These are phyloP conservation scores for Plemyria rubiginata DNA, from an alignment of 2,888 invertebrate genomes.

Conservation along the genomic window DNA sequence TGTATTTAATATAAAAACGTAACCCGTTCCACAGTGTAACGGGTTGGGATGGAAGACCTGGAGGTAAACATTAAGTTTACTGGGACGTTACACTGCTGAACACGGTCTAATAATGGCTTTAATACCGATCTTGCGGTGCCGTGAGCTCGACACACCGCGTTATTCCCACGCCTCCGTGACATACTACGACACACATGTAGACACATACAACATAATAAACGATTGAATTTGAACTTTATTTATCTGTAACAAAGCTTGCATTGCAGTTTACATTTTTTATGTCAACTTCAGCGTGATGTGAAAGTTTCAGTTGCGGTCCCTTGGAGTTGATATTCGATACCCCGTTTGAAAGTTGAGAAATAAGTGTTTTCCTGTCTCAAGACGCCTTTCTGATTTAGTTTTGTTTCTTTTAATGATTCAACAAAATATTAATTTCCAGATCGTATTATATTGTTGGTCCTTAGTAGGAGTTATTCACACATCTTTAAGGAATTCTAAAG, in stretches of 20 bases:
- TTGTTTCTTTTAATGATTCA: slow-evolving; percentile 18
- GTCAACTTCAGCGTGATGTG: slow-evolving; percentile 16
- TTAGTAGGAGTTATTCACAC: too few species aligned
- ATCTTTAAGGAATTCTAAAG: too few species aligned
- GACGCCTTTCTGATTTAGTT: slow-evolving; percentile 11
- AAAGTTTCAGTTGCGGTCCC: slow-evolving; percentile 26
- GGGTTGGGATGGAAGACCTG: slow-evolving; percentile 30
- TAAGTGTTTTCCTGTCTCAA: slow-evolving; percentile 15
- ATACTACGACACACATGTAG: slow-evolving; percentile 30
- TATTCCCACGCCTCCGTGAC: slow-evolving; percentile 43
- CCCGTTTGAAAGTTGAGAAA: slow-evolving; percentile 26
- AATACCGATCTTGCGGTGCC: slow-evolving; percentile 39
- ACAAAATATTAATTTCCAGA: not conserved
- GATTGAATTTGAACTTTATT: slow-evolving; percentile 29
- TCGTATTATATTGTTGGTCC: too few species aligned
- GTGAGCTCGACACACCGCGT: slow-evolving; percentile 41
- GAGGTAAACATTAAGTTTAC: slow-evolving; percentile 39
- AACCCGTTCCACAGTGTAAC: slow-evolving; percentile 32
- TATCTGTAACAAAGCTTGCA: slow-evolving; percentile 16
- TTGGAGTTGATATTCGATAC: slow-evolving; percentile 30
- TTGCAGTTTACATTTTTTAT: not conserved
- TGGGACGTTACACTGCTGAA: slow-evolving; percentile 38
- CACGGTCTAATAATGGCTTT: slow-evolving; percentile 43
- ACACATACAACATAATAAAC: slow-evolving; percentile 7
- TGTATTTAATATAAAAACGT: too few species aligned